Percentiles rank a stretch among this genome's conserved stretches.
Evolutionary conservation across 2,888 invertebrate species (phyloP).

Genomic region (Tenthredo amoena): DNA sequence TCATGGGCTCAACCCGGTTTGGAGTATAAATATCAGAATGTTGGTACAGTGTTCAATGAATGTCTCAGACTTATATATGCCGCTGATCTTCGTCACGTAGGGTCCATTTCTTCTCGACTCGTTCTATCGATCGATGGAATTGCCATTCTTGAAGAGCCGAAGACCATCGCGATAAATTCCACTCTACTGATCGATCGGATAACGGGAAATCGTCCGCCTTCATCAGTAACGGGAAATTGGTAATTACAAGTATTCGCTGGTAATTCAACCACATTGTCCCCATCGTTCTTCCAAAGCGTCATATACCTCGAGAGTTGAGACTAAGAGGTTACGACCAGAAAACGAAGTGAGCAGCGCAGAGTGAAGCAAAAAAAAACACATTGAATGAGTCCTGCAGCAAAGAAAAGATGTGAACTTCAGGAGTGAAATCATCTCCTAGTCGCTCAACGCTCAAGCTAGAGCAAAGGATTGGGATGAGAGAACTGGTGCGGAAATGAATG

Average conservation of each 20-base stretch:
- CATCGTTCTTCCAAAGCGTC: not conserved
- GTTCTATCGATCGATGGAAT: not conserved
- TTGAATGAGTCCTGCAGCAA: not conserved
- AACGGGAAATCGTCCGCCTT: not conserved
- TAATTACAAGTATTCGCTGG: not conserved
- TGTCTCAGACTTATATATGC: not conserved
- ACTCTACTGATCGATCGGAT: not conserved
- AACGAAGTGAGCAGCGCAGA: not conserved
- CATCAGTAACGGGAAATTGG: not conserved
- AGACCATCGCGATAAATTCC: not conserved
- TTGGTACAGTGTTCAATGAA: not conserved
- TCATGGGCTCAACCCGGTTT: not conserved
- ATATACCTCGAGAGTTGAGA: not conserved
- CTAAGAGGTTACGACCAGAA: not conserved
- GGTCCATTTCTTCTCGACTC: not conserved
- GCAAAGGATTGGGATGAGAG: not conserved
- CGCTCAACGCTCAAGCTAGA: not conserved
- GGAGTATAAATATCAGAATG: conserved; percentile 2
- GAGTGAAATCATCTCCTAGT: not conserved
- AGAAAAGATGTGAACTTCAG: not conserved
- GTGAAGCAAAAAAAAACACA: not conserved
- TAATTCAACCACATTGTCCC: not conserved
- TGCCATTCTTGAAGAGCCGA: not conserved
- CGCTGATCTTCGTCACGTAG: not conserved
- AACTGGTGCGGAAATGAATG: conserved; percentile 17